Conservation (phyloP, 2,888 invertebrate species). For the Homarus gammarus region DNA sequence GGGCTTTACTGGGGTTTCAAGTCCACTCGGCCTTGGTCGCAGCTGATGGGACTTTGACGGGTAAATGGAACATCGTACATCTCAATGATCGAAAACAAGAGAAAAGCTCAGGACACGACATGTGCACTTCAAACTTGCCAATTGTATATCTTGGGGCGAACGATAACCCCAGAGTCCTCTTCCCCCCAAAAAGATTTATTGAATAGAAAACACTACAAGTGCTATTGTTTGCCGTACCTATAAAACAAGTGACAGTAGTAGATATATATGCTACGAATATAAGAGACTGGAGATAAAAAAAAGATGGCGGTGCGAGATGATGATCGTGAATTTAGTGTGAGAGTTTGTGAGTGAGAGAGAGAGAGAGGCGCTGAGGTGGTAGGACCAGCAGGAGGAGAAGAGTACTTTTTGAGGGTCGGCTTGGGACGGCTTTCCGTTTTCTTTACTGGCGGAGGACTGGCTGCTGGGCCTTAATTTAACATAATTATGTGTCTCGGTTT, state of each 20-base stretch:
- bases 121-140: constrained; percentile 57
- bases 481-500: constrained; percentile 44
- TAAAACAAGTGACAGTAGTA: constrained; percentile 6
- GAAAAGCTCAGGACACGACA: constrained; percentile 25
- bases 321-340: neutral
- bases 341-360: no score
- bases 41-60: neutral
- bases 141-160: constrained; percentile 46
- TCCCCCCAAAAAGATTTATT: constrained; percentile 58
- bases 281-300: neutral
- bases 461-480: constrained; percentile 23
- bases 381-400: no score
- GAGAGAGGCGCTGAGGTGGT: no score
- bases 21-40: neutral
- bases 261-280: constrained; percentile 7
- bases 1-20: neutral
- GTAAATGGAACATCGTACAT: neutral
- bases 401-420: neutral
- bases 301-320: neutral
- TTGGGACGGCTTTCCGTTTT: constrained; percentile 37
- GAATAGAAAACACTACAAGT: constrained; percentile 36
- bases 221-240: constrained; percentile 14
- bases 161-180: constrained; percentile 16
- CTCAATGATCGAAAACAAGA: constrained; percentile 41
- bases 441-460: constrained; percentile 11